Conservation (phyloP, 2,113 vertebrate genomes). For the Actinemys pallida region DNA sequence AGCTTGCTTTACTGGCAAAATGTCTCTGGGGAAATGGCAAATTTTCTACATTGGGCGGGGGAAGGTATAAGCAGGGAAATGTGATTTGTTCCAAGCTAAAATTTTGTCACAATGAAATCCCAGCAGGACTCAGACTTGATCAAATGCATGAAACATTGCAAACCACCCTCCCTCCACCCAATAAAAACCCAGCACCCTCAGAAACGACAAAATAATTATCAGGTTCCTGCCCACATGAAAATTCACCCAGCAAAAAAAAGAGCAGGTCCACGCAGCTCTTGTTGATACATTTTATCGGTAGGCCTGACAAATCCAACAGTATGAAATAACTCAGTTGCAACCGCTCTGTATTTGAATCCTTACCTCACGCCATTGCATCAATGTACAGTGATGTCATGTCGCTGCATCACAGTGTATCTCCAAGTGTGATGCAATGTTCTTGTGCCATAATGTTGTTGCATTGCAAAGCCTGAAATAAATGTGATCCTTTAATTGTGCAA, state of each 20-base stretch:
- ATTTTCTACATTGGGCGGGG: background rate
- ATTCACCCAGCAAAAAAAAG: background rate
- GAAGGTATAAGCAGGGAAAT: background rate
- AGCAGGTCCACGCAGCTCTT: background rate
- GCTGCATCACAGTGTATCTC: accelerated
- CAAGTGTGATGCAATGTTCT: background rate
- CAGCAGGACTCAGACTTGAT: background rate
- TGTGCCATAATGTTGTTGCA: accelerated
- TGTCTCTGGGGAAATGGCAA: background rate
- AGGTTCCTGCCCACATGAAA: background rate
- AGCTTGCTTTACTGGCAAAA: background rate
- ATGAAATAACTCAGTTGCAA: accelerated
- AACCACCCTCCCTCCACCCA: background rate
- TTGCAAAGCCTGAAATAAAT: background rate
- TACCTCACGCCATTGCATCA: accelerated
- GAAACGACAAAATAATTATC: background rate
- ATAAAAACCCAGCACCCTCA: background rate
- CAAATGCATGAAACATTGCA: background rate
- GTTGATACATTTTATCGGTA: background rate
- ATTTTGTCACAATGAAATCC: background rate
- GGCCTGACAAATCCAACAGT: accelerated
- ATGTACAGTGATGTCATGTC: accelerated
- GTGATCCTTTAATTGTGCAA: background rate
- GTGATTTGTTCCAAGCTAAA: background rate
- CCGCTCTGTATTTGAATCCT: background rate